Percentiles rank a stretch among this genome's conserved stretches.
phyloP scores from a whole-genome alignment of 2,888 invertebrate genomes.

The Eupithecia vulgata region DNA sequence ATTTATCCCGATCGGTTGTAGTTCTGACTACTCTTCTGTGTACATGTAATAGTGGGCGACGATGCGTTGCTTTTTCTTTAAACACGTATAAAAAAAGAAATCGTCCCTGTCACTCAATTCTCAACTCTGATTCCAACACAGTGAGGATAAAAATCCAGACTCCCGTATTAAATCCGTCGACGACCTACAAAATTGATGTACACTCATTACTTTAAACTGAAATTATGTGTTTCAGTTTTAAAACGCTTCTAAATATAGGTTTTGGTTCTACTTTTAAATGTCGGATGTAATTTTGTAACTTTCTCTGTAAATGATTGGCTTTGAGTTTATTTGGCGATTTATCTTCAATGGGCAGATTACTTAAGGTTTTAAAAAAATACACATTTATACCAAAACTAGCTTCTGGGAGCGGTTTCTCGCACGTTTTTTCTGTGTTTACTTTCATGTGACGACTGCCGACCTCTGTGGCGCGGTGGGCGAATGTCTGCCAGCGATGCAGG shows the following conservation, averaged over 20 bases:
- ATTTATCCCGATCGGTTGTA: not conserved
- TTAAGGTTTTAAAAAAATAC: not conserved
- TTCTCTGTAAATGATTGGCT: constrained; percentile 16
- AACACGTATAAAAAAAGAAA: constrained; percentile 54
- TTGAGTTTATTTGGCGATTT: not conserved
- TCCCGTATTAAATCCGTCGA: constrained; percentile 12
- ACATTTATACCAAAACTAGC: not conserved
- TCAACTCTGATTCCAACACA: constrained; percentile 35
- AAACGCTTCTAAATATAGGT: constrained; percentile 44
- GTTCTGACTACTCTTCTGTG: constrained; percentile 5
- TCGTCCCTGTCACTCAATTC: constrained; percentile 36
- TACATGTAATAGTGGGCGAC: constrained; percentile 51
- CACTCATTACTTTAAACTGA: constrained; percentile 44
- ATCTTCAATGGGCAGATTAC: not conserved
- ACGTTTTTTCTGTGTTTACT: too few species aligned
- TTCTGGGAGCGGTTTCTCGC: too few species aligned
- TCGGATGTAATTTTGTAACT: constrained; percentile 23
- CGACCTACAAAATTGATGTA: constrained; percentile 45
- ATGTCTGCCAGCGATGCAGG: too few species aligned
- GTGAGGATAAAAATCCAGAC: constrained; percentile 19
- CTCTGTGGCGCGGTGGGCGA: too few species aligned
- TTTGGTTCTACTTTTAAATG: constrained; percentile 37
- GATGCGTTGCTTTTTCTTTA: constrained; percentile 61
- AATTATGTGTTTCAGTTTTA: constrained; percentile 44
- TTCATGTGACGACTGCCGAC: too few species aligned